These are phyloP conservation scores for Otis tarda DNA, from an alignment of 2,113 vertebrate species.

Conservation along the genomic window DNA sequence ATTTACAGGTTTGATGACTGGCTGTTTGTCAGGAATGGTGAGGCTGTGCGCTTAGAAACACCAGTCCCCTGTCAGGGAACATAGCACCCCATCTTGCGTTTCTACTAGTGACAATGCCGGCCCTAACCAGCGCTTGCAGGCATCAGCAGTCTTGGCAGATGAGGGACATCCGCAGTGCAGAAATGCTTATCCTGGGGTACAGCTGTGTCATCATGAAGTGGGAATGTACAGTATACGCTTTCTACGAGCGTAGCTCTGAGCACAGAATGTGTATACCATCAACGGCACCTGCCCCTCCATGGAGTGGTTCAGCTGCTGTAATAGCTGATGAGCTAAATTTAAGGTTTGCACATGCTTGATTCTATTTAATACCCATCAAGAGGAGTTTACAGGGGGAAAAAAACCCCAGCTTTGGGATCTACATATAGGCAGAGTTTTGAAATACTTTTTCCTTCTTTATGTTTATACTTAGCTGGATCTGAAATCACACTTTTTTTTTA, in stretches of 20 bases:
- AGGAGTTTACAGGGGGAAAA: not conserved
- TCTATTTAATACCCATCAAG: conserved; percentile 40
- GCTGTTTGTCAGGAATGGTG: not conserved
- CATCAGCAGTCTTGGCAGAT: conserved; percentile 24
- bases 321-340: conserved; percentile 65
- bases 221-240: conserved; percentile 57
- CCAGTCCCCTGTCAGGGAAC: not conserved
- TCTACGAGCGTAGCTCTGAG: not conserved
- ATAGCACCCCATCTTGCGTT: not conserved
- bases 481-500: not conserved
- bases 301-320: conserved; percentile 61
- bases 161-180: conserved; percentile 21
- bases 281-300: conserved; percentile 31
- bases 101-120: not conserved
- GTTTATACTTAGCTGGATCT: not conserved
- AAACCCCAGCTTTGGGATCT: not conserved
- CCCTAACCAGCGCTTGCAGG: not conserved
- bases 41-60: not conserved
- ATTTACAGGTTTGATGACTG: not conserved
- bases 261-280: conserved; percentile 22
- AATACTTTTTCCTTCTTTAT: not conserved
- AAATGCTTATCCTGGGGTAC: conserved; percentile 29
- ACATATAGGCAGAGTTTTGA: not conserved
- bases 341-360: conserved; percentile 34
- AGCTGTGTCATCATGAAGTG: conserved; percentile 62